Evolutionary conservation across 2,797 vertebrate species (phyloP), one percentile per base, ranked within the genome.

Genomic region (Austrolebias charrua): DNA sequence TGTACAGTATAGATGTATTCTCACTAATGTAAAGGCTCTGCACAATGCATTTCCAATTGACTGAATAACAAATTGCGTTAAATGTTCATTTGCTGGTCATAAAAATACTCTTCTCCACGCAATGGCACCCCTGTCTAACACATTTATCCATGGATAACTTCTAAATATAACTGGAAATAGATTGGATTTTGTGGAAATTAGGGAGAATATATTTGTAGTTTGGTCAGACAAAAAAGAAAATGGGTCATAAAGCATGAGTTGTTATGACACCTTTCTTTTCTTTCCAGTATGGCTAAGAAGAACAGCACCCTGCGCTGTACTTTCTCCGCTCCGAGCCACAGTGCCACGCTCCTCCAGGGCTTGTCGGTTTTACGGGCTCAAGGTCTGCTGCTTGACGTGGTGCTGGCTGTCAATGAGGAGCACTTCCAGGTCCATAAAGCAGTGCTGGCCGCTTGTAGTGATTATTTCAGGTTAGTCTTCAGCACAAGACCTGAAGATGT

Each of bases 381-480:
- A 85, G 96, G 97, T 51, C 96, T 98, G 77, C 93, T 99, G 68
- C 94, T 99, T 47, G 98, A 99, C 45, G 95, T 99, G 24, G 93
- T 95, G 82, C 93, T 99, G 78, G 93, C 95, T 67, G 88, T 99
- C 90, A 95, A 95, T 79, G 92, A 94, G 63, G 95, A 98, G 90
- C 94, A 86, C 57, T 98, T 99, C 89, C 94, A 93, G 53, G 98
- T 98, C 33, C 97, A 99, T 93, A 96, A 93, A 91, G 96, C 97
- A 29, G 96, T 99, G 75, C 90, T 99, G 84, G 96, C 98, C 2
- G 95, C 98, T 84, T 98, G 98, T 92, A 99, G 98, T 68, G 96
- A 99, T 89, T 99, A 98, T 85, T 99, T 99, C 93, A 95, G 98
- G 98, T 99, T 56, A 72, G 87, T 86, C 49, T 55, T 38, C 63